These are phyloP conservation scores for Chrysaora quinquecirrha DNA, from an alignment of 30 jellyfish, hydroid and myxozoan species.

Conservation along the genomic window DNA sequence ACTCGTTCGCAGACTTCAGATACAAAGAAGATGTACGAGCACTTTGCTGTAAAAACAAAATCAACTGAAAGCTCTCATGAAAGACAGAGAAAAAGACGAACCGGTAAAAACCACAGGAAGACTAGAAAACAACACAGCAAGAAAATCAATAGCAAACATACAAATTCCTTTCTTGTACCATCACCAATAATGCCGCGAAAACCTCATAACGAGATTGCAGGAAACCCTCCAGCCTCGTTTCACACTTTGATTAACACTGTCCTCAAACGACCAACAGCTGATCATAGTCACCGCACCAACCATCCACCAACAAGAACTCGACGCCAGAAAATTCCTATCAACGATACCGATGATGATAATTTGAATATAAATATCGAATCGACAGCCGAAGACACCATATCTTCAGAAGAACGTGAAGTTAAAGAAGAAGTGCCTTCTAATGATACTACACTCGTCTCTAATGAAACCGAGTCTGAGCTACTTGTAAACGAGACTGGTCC, in stretches of 20 bases:
- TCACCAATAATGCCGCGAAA: neutral
- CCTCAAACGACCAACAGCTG: neutral
- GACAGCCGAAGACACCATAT: slow-evolving; percentile 16
- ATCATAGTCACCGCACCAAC: neutral
- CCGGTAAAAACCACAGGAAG: too few relatives aligned
- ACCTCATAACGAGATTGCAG: neutral
- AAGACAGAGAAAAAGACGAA: too few relatives aligned
- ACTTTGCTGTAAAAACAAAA: too few relatives aligned
- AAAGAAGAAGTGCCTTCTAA: slow-evolving; percentile 83
- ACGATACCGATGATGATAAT: slow-evolving; percentile 49
- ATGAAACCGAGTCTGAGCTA: slow-evolving; percentile 85
- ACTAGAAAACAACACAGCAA: too few relatives aligned
- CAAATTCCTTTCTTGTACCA: too few relatives aligned
- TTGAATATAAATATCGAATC: slow-evolving; percentile 43
- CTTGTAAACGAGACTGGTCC: slow-evolving; percentile 91
- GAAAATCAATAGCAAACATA: too few relatives aligned
- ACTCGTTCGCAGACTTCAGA: too few relatives aligned
- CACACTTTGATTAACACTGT: neutral
- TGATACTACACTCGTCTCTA: slow-evolving; percentile 82
- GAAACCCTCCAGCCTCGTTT: slow-evolving; percentile 7
- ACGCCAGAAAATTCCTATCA: slow-evolving; percentile 35
- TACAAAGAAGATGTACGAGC: too few relatives aligned
- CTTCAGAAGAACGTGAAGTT: slow-evolving; percentile 59
- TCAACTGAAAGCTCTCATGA: too few relatives aligned
- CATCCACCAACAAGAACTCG: slow-evolving; percentile 17